Conservation (phyloP, 2,888 invertebrate species). For the Carterocephalus palaemon region DNA sequence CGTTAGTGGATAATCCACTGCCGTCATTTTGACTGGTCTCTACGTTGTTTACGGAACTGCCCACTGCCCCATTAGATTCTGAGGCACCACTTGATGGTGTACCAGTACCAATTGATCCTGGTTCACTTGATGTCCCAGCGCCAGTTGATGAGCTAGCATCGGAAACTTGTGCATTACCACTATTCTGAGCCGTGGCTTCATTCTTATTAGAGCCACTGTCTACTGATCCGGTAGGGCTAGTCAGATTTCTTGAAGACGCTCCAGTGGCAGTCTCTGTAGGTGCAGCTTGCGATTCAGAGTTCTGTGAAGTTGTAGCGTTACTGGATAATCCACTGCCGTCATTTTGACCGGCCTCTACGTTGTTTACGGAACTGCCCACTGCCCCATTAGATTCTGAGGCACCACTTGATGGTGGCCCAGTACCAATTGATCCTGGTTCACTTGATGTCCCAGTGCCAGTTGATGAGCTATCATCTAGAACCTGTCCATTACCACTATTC, state of each 20-base stretch:
- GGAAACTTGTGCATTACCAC: background rate
- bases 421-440: too few species aligned
- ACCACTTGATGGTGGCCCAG: too few species aligned
- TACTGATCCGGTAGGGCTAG: background rate
- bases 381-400: too few species aligned
- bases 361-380: too few species aligned
- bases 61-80: background rate
- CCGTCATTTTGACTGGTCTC: background rate
- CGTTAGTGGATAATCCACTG: background rate
- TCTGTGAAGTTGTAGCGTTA: background rate
- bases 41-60: background rate
- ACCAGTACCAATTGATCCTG: background rate
- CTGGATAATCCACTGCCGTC: background rate
- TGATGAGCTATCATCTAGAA: too few species aligned
- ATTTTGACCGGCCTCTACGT: background rate
- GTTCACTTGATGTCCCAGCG: conserved; percentile 1
- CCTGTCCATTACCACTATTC: too few species aligned
- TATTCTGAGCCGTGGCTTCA: background rate
- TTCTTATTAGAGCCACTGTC: background rate
- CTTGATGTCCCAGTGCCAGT: too few species aligned
- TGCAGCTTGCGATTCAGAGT: background rate
- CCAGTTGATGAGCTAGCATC: background rate
- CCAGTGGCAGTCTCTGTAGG: background rate
- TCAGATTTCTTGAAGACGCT: background rate
- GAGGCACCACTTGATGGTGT: background rate